These are phyloP conservation scores for Drosophila pectinifera DNA, from an alignment of 1,140 invertebrate species.

Conservation along the genomic window DNA sequence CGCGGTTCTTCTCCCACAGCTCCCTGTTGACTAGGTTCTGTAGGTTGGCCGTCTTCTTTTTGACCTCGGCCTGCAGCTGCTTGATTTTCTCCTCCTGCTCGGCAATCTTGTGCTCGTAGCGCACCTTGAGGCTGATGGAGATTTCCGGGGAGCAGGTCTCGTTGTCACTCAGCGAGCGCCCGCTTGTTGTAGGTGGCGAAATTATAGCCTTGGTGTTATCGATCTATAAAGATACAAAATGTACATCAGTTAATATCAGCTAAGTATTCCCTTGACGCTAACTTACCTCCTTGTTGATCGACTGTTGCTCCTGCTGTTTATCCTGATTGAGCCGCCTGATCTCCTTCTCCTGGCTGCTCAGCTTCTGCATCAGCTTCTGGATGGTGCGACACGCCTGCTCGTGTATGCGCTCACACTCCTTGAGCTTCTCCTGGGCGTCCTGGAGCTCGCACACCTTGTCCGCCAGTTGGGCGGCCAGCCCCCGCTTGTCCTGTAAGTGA, in stretches of 20 bases:
- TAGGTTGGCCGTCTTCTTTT: slow-evolving; percentile 88
- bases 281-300: slow-evolving; percentile 31
- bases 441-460: slow-evolving; percentile 71
- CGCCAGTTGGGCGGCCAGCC: slow-evolving; percentile 58
- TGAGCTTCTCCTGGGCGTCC: slow-evolving; percentile 67
- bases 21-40: slow-evolving; percentile 89
- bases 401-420: slow-evolving; percentile 64
- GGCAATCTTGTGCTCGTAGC: slow-evolving; percentile 57
- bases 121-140: slow-evolving; percentile 60
- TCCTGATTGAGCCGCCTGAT: slow-evolving; percentile 51
- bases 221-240: slow-evolving; percentile 23
- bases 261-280: neutral
- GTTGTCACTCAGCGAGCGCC: slow-evolving; percentile 67
- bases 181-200: slow-evolving; percentile 15
- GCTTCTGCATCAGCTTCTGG: slow-evolving; percentile 75
- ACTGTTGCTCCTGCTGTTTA: slow-evolving; percentile 21
- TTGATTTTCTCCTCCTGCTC: slow-evolving; percentile 77
- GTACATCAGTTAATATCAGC: neutral
- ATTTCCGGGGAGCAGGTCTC: slow-evolving; percentile 54
- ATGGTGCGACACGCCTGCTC: slow-evolving; percentile 75
- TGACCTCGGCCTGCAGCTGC: slow-evolving; percentile 87
- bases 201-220: slow-evolving; percentile 15
- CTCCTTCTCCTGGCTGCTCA: slow-evolving; percentile 73
- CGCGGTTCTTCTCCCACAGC: slow-evolving; percentile 89
- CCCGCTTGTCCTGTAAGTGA: slow-evolving; percentile 43